phyloP scores from a whole-genome alignment of 2,797 vertebrate genomes.

The Hafferia zeledoni region DNA sequence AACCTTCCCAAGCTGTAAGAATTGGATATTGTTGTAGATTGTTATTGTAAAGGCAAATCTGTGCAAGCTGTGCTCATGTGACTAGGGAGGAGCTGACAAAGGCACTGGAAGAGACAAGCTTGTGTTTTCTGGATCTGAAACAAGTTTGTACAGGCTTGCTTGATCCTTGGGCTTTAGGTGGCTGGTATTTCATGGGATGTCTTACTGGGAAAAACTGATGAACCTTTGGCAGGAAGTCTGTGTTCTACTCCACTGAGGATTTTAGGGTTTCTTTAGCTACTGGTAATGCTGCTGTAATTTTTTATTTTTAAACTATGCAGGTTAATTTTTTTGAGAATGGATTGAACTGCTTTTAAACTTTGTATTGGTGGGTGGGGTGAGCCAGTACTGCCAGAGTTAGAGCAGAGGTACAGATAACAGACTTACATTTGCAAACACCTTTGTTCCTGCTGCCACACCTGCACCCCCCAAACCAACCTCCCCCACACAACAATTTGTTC shows the following conservation, averaged over 20 bases:
- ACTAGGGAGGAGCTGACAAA: background rate
- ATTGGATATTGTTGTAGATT: background rate
- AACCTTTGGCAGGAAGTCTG: background rate
- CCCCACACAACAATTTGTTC: background rate
- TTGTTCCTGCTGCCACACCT: background rate
- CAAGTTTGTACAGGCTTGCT: background rate
- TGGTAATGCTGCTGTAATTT: background rate
- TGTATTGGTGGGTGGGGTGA: background rate
- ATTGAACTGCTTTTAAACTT: background rate
- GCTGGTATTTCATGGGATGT: background rate
- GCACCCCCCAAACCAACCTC: background rate
- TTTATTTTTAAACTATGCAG: background rate
- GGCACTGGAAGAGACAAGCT: background rate
- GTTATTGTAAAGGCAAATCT: background rate
- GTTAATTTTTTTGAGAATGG: background rate
- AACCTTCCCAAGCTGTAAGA: background rate
- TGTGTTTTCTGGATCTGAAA: background rate
- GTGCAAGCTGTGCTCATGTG: background rate
- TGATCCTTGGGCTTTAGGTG: background rate
- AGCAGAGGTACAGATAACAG: background rate
- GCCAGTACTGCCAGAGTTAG: background rate
- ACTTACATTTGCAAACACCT: background rate
- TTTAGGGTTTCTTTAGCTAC: background rate
- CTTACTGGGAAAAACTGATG: background rate
- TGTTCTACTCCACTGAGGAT: background rate